phyloP scores from a whole-genome alignment of 2,888 invertebrate genomes.

The Germaria angustata region DNA sequence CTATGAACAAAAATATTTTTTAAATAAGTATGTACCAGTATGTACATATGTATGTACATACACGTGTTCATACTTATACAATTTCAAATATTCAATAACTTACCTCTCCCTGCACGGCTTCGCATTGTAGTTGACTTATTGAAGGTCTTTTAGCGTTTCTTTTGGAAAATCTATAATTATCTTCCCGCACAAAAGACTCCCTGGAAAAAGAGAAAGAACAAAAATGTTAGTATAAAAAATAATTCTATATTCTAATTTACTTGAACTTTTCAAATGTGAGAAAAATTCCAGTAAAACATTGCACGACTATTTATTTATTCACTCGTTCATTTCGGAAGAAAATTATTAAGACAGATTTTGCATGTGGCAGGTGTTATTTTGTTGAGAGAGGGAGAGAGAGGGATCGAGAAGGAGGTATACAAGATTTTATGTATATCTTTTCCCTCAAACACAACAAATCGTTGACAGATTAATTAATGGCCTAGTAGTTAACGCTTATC shows the following conservation, averaged over 20 bases:
- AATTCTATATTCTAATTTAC: neutral
- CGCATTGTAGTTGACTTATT: slow-evolving; percentile 90
- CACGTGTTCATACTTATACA: no score
- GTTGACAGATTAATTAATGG: no score
- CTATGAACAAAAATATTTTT: neutral
- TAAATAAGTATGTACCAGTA: no score
- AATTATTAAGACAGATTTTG: no score
- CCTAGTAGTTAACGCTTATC: no score
- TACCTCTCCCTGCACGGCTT: slow-evolving; percentile 78
- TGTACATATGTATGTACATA: no score
- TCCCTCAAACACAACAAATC: no score
- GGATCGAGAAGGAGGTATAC: no score
- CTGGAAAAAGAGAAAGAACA: slow-evolving; percentile 76
- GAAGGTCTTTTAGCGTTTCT: slow-evolving; percentile 90
- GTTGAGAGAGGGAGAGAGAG: no score
- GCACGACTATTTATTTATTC: no score
- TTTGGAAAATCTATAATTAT: slow-evolving; percentile 90
- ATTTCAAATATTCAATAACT: slow-evolving; percentile 48
- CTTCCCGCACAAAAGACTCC: slow-evolving; percentile 89
- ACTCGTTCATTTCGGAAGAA: neutral
- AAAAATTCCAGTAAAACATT: neutral
- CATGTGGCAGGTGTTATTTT: no score
- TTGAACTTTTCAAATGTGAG: neutral
- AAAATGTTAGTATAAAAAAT: neutral
- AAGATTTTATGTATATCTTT: no score